Percentiles rank a stretch among this genome's conserved stretches.
Evolutionary conservation across 2,797 vertebrate genomes (phyloP).

Genomic region (Galaxias olidus): DNA sequence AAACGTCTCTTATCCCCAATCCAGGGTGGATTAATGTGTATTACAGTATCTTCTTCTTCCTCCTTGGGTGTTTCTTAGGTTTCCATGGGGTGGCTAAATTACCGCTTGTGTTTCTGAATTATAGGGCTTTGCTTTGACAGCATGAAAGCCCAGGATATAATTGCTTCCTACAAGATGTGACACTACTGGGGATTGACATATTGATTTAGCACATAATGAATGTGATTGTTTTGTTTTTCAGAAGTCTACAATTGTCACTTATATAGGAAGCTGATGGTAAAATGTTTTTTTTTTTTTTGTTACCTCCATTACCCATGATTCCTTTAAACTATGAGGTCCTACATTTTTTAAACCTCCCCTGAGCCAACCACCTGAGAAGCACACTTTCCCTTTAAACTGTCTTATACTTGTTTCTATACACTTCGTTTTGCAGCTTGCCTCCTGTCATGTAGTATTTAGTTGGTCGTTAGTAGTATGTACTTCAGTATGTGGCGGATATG

Average conservation of each 20-base stretch:
- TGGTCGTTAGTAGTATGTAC: too few relatives aligned
- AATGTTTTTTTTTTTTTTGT: too few relatives aligned
- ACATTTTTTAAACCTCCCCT: too few relatives aligned
- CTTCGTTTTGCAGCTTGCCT: too few relatives aligned
- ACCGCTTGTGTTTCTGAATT: slow-evolving; percentile 11
- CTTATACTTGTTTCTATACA: too few relatives aligned
- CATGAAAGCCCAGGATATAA: slow-evolving; percentile 22
- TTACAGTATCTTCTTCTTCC: slow-evolving; percentile 43
- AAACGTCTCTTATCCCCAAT: slow-evolving; percentile 70
- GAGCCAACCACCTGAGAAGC: too few relatives aligned
- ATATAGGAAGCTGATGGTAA: too few relatives aligned
- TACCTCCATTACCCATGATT: too few relatives aligned
- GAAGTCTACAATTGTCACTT: background rate
- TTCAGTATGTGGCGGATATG: too few relatives aligned
- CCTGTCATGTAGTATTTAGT: too few relatives aligned
- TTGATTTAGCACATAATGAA: slow-evolving; percentile 22
- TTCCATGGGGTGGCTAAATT: slow-evolving; percentile 29
- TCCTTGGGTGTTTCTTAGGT: slow-evolving; percentile 18
- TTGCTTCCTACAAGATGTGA: background rate
- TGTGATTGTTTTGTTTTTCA: background rate
- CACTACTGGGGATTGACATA: slow-evolving; percentile 19
- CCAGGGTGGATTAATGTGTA: slow-evolving; percentile 70
- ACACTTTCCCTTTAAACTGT: too few relatives aligned
- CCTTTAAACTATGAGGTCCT: too few relatives aligned
- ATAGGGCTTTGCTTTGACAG: slow-evolving; percentile 27